Evolutionary conservation across 2,113 vertebrate genomes (phyloP), one percentile per base, ranked within the genome.

Genomic region (Herpailurus yagouaroundi): DNA sequence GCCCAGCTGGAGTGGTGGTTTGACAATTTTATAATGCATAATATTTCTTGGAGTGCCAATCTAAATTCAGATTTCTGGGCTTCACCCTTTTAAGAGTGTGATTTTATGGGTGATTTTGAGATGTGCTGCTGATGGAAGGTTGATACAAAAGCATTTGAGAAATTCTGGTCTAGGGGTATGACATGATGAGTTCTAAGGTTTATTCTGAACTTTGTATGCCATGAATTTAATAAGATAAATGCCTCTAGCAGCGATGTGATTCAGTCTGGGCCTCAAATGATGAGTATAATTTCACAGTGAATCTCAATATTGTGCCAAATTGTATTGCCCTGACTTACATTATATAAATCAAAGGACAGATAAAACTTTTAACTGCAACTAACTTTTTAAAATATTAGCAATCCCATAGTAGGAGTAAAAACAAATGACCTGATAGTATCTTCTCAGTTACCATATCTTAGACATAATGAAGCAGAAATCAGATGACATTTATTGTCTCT

Each of bases 1-100:
- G 5, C 16, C 63, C 31, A 84, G 25, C 63, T 74, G 14, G 27
- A 88, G 19, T 33, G 74, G 41, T 94, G 27, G 31, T 68, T 94
- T 96, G 80, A 93, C 50, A 95, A 41, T 93, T 83, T 88, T 76
- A 81, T 89, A 87, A 85, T 38, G 85, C 23, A 86, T 57, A 41
- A 74, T 63, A 96, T 73, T 8, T 76, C 14, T 81, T 31, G 8
- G 21, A 80, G 27, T 85, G 19, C 36, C 84, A 64, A 85, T 88
- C 94, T 95, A 91, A 91, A 89, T 94, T 95, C 45, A 77, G 10
- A 94, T 91, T 81, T 97, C 64, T 83, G 45, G 29, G 27, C 64
- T 92, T 91, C 50, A 69, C 10, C 7, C 4, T 82, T 92, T 94
- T 69, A 84, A 81, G 73, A 57, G 13, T 64, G 33, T 88, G 57